Percentiles rank a stretch among this genome's conserved stretches.
Evolutionary conservation across 1,140 invertebrate genomes (phyloP).

Genomic region (Penaeus chinensis): DNA sequence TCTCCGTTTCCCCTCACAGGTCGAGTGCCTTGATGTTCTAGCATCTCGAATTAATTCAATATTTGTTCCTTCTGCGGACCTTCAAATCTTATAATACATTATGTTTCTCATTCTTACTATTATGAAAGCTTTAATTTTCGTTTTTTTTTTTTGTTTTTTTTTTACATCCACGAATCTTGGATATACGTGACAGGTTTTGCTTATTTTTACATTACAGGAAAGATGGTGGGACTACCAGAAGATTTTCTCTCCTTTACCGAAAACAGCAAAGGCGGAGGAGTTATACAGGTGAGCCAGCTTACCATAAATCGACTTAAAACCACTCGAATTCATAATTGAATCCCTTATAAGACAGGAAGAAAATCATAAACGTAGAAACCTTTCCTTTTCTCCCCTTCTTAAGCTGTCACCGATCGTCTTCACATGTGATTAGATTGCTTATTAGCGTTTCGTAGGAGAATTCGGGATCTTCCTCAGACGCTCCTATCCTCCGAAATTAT

Average conservation of each 20-base stretch:
- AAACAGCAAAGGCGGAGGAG: conserved; percentile 89
- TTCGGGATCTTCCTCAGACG: too few species aligned
- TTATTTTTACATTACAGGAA: conserved; percentile 64
- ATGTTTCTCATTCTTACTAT: background rate
- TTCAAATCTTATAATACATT: background rate
- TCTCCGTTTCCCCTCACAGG: too few species aligned
- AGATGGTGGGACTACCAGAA: conserved; percentile 88
- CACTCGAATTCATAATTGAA: too few species aligned
- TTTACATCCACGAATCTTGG: background rate
- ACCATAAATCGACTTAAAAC: too few species aligned
- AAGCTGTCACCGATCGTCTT: too few species aligned
- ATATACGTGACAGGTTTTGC: background rate
- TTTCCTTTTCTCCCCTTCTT: too few species aligned
- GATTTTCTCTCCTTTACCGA: conserved; percentile 85
- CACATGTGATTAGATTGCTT: too few species aligned
- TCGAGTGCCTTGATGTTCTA: too few species aligned
- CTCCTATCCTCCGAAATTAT: too few species aligned
- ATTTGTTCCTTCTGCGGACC: conserved; percentile 11
- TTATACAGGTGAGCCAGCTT: conserved; percentile 78
- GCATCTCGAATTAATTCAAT: background rate
- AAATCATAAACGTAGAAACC: too few species aligned
- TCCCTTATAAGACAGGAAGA: too few species aligned
- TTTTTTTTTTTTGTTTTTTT: conserved; percentile 30
- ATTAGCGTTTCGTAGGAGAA: too few species aligned
- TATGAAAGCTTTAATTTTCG: background rate